A percentile compares a stretch with the other conserved stretches of the same genome.
phyloP scores from a whole-genome alignment of 2,113 vertebrate genomes.

The Sarotherodon lohbergeri region DNA sequence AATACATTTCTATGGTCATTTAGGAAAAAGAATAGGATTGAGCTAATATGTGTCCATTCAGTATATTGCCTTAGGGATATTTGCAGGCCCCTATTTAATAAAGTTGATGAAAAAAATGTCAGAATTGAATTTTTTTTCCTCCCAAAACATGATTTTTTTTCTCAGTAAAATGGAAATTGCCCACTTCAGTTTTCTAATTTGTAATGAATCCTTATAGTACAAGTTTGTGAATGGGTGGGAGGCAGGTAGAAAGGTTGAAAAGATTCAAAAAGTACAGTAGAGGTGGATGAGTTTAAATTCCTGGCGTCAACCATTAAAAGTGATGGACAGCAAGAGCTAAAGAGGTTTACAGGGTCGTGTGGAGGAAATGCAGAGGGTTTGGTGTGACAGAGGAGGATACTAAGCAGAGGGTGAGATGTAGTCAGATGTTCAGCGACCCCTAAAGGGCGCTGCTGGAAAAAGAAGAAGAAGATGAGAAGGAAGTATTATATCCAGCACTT shows the following conservation, averaged over 20 bases:
- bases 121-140: fast-evolving
- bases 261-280: neutral
- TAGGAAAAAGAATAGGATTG: neutral
- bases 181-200: neutral
- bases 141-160: neutral
- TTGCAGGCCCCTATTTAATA: neutral
- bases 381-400: neutral
- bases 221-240: neutral
- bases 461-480: neutral
- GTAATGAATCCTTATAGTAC: neutral
- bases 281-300: neutral
- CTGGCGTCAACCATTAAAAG: neutral
- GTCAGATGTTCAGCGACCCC: neutral
- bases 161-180: neutral
- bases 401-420: neutral
- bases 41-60: neutral
- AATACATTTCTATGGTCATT: neutral
- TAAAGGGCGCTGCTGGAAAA: neutral
- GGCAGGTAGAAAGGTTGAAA: neutral
- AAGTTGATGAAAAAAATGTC: neutral
- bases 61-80: neutral
- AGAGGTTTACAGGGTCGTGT: neutral
- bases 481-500: neutral
- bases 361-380: neutral
- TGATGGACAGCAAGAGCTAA: neutral